Evolutionary conservation across 2,888 invertebrate genomes (phyloP).

Genomic region (Epinotia demarniana): DNA sequence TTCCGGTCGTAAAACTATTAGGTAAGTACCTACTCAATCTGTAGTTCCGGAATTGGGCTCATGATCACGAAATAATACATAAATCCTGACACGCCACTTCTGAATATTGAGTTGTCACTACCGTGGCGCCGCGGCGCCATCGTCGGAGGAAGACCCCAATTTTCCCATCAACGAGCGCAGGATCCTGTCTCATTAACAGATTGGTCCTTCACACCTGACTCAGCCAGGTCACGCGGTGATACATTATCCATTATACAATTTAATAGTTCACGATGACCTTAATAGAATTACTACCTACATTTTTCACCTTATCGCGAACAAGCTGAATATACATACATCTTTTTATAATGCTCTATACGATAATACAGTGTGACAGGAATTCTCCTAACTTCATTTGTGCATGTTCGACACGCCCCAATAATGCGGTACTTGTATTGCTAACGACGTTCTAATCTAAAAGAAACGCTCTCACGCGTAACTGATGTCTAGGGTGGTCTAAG

Average conservation of each 20-base stretch:
- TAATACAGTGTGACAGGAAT: neutral
- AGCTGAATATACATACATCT: too few relatives aligned
- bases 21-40: too few relatives aligned
- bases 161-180: constrained; percentile 52
- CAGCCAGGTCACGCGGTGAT: constrained; percentile 11
- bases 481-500: constrained; percentile 2
- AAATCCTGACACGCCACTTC: constrained; percentile 49
- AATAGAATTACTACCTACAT: neutral
- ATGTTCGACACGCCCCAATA: constrained; percentile 2
- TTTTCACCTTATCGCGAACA: too few relatives aligned
- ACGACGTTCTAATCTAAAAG: constrained; percentile 1
- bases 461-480: neutral
- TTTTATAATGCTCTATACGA: neutral
- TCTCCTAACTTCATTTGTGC: neutral
- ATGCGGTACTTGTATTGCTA: neutral
- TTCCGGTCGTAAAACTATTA: too few relatives aligned
- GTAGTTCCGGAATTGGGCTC: too few relatives aligned
- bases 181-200: constrained; percentile 27
- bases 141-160: constrained; percentile 54
- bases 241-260: neutral
- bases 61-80: too few relatives aligned
- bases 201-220: constrained; percentile 54
- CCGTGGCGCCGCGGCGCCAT: constrained; percentile 56
- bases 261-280: neutral
- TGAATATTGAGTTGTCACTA: constrained; percentile 51